phyloP scores from a whole-genome alignment of 2,797 vertebrate genomes.

The Chlorospingus semifuscus region DNA sequence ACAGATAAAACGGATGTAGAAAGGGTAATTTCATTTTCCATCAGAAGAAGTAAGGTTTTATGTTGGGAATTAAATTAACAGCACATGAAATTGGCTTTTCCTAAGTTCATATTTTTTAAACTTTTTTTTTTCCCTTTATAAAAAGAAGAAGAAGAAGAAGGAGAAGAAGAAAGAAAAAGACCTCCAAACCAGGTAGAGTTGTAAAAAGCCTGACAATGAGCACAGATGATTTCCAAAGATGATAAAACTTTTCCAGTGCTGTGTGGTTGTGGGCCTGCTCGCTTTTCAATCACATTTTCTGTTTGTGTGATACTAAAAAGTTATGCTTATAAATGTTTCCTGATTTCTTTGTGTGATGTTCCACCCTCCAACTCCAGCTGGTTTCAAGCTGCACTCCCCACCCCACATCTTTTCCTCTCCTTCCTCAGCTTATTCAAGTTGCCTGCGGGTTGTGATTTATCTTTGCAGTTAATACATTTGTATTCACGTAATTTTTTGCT shows the following conservation, averaged over 20 bases:
- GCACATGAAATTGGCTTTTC: conserved; percentile 80
- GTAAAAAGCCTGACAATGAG: conserved; percentile 54
- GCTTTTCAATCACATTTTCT: conserved; percentile 17
- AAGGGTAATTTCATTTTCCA: conserved; percentile 79
- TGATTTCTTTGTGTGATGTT: conserved; percentile 26
- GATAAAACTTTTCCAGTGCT: conserved; percentile 17
- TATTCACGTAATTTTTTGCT: conserved; percentile 41
- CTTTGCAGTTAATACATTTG: conserved; percentile 51
- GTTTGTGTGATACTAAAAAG: conserved; percentile 3
- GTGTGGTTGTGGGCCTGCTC: neutral
- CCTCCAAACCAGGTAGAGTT: conserved; percentile 43
- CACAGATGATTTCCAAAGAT: conserved; percentile 27
- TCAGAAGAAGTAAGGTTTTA: conserved; percentile 78
- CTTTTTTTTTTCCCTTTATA: neutral
- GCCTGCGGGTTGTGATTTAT: conserved; percentile 50
- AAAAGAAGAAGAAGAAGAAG: neutral
- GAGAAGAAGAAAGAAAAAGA: conserved; percentile 8
- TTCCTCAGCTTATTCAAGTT: conserved; percentile 16
- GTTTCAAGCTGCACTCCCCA: neutral
- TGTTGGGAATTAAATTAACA: conserved; percentile 79
- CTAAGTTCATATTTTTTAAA: conserved; percentile 75
- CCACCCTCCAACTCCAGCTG: neutral
- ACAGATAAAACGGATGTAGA: conserved; percentile 75
- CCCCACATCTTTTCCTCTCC: neutral
- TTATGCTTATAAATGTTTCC: conserved; percentile 24